These are phyloP conservation scores for Isotomurus palustris DNA, from an alignment of 2,888 invertebrate genomes.

Conservation along the genomic window DNA sequence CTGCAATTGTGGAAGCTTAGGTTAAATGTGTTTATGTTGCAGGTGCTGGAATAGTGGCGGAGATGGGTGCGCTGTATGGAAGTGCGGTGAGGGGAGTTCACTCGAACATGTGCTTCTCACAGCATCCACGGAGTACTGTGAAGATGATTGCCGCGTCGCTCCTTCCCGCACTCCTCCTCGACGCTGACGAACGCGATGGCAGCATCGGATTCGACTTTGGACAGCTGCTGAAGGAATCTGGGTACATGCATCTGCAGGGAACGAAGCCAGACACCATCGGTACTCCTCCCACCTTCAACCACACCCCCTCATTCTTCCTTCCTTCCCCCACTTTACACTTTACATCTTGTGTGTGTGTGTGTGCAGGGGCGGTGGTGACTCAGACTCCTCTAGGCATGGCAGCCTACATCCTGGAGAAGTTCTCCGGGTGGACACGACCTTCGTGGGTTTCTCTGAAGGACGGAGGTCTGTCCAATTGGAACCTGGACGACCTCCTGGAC, in stretches of 20 bases:
- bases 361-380: constrained; percentile 61
- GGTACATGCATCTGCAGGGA: constrained; percentile 69
- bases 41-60: too few relatives aligned
- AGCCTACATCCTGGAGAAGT: constrained; percentile 86
- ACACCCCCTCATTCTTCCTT: neutral
- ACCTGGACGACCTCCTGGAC: constrained; percentile 60
- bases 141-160: constrained; percentile 44
- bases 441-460: constrained; percentile 47
- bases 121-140: constrained; percentile 47
- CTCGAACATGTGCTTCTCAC: constrained; percentile 58
- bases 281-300: constrained; percentile 47
- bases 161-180: constrained; percentile 44
- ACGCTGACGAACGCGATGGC: constrained; percentile 44
- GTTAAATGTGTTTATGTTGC: too few relatives aligned
- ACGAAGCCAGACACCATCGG: constrained; percentile 87
- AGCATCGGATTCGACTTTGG: too few relatives aligned
- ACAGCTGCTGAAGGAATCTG: constrained; percentile 52
- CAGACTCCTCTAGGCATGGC: constrained; percentile 82
- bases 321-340: neutral
- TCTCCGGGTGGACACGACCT: constrained; percentile 62
- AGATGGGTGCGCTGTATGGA: too few relatives aligned
- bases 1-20: too few relatives aligned
- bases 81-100: constrained; percentile 59
- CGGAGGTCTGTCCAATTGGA: constrained; percentile 52
- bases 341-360: neutral